phyloP scores from a whole-genome alignment of 2,797 vertebrate species.

The Xenopus petersii region DNA sequence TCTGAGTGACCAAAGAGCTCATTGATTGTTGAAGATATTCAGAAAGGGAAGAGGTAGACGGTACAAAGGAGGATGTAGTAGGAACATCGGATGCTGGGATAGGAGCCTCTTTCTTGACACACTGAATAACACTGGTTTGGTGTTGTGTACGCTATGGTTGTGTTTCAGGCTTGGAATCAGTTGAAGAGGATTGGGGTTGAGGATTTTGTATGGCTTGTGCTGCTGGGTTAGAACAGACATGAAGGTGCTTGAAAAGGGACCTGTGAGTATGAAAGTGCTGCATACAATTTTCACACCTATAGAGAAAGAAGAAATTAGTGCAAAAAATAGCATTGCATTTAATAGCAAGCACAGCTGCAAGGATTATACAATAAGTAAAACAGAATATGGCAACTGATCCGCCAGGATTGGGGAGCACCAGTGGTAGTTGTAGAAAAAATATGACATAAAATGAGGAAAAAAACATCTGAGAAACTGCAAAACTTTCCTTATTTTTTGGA shows the following conservation, averaged over 20 bases:
- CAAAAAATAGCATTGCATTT: no score
- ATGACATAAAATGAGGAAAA: no score
- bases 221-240: slow-evolving; percentile 84
- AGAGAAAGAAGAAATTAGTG: background rate
- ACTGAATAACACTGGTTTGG: slow-evolving; percentile 39
- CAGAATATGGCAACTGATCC: background rate
- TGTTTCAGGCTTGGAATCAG: slow-evolving; percentile 49
- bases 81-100: background rate
- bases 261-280: slow-evolving; percentile 86
- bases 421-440: no score
- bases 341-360: no score
- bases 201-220: slow-evolving; percentile 61
- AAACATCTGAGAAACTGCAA: no score
- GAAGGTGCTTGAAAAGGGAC: slow-evolving; percentile 89
- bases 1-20: slow-evolving; percentile 45
- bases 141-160: slow-evolving; percentile 49
- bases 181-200: slow-evolving; percentile 41
- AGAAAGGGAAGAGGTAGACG: slow-evolving; percentile 32
- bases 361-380: background rate
- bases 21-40: slow-evolving; percentile 41
- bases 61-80: background rate
- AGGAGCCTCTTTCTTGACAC: slow-evolving; percentile 46
- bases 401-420: no score
- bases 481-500: no score
- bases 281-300: slow-evolving; percentile 89